Percentiles rank a stretch among this genome's conserved stretches.
phyloP scores from a whole-genome alignment of 2,888 invertebrate genomes.

The Dexiosoma caninum region DNA sequence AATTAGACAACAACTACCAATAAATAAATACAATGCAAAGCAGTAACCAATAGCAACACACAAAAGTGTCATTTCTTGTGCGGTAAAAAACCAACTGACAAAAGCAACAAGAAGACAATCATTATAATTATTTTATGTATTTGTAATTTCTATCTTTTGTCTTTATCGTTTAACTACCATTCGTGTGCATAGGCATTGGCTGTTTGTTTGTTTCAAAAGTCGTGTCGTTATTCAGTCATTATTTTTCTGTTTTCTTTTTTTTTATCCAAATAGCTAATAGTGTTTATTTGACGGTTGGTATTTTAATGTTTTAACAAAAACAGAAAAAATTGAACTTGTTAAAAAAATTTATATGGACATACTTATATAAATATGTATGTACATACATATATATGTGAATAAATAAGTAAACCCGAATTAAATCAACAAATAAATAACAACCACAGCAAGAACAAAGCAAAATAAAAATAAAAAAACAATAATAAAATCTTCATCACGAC shows the following conservation, averaged over 20 bases:
- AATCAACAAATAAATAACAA: not conserved
- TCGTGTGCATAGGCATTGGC: not conserved
- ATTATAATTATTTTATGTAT: not conserved
- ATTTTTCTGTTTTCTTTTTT: not conserved
- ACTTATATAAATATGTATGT: not conserved
- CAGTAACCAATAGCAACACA: not conserved
- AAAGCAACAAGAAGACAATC: constrained; percentile 8
- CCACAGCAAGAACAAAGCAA: constrained; percentile 10
- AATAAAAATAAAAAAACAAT: not conserved
- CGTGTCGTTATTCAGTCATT: constrained; percentile 20
- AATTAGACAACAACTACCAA: constrained; percentile 27
- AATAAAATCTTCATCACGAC: constrained; percentile 19
- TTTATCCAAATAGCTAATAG: constrained; percentile 1
- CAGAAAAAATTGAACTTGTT: constrained; percentile 4
- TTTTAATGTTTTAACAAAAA: constrained; percentile 1
- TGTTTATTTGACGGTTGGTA: constrained; percentile 4
- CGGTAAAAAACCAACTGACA: not conserved
- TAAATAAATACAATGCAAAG: constrained; percentile 29
- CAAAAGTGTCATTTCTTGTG: constrained; percentile 27
- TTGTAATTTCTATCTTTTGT: not conserved
- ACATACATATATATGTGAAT: constrained; percentile 5
- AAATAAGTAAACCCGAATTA: not conserved
- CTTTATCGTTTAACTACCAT: not conserved
- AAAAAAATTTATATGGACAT: no score
- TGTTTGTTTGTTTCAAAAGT: not conserved